phyloP scores from a whole-genome alignment of 2,797 vertebrate genomes.

The Anisognathus igniventris region DNA sequence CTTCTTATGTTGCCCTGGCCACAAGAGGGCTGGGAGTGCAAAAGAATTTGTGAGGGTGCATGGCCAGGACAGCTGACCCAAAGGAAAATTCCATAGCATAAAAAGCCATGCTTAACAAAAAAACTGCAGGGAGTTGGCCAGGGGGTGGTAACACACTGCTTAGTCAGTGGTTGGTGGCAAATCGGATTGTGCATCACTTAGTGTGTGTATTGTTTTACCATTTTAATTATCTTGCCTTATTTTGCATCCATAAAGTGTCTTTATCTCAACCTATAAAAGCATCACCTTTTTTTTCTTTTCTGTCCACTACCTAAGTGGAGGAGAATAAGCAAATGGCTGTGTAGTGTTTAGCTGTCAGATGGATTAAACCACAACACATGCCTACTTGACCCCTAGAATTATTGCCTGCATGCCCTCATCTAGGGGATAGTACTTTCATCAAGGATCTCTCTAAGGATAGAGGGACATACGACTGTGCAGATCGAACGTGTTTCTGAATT shows the following conservation, averaged over 20 bases:
- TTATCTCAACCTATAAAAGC: neutral
- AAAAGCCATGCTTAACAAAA: neutral
- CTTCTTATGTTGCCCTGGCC: neutral
- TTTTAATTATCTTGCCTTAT: neutral
- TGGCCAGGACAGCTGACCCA: neutral
- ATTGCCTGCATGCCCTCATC: neutral
- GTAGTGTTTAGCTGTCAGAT: neutral
- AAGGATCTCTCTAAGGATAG: neutral
- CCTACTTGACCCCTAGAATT: neutral
- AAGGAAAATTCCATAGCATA: neutral
- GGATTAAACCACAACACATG: neutral
- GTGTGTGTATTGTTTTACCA: neutral
- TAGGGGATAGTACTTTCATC: neutral
- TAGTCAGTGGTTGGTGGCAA: neutral
- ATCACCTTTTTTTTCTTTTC: neutral
- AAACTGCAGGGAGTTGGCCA: neutral
- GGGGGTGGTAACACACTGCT: neutral
- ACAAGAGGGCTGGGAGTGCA: neutral
- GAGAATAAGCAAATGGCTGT: neutral
- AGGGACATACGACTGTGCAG: neutral
- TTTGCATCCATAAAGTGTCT: neutral
- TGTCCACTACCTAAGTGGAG: neutral
- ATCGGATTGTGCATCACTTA: neutral
- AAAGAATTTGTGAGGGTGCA: neutral
- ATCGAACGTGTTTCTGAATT: accelerated